These are phyloP conservation scores for Trididemnum clinides DNA, from an alignment of 23 tunicate species.

Conservation along the genomic window DNA sequence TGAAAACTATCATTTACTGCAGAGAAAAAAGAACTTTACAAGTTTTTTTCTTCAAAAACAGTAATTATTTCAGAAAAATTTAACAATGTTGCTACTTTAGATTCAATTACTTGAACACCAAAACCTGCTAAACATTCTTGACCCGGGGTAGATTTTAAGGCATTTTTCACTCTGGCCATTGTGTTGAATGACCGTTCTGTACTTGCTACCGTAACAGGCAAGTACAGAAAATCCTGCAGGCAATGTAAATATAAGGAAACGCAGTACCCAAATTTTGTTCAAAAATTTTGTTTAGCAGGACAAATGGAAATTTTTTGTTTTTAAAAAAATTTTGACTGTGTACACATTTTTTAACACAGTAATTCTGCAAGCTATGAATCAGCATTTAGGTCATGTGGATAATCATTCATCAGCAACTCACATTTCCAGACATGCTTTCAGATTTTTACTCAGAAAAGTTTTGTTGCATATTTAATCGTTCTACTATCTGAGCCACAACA, in stretches of 20 bases:
- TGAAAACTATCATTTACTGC: too few species aligned
- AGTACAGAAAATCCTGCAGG: neutral
- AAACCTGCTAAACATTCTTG: neutral
- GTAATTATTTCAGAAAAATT: too few species aligned
- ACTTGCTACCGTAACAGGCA: neutral
- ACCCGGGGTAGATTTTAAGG: neutral
- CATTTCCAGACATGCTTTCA: neutral
- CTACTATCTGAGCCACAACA: neutral
- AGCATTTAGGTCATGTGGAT: neutral
- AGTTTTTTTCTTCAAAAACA: neutral
- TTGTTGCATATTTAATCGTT: neutral
- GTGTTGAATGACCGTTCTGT: neutral
- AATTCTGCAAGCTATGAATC: neutral
- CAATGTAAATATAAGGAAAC: neutral
- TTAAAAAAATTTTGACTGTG: neutral
- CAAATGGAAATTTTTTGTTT: neutral
- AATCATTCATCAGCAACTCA: neutral
- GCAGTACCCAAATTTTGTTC: neutral
- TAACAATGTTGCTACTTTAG: neutral
- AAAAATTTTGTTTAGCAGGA: neutral
- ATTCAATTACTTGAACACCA: neutral
- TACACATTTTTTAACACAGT: neutral
- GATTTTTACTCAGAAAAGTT: neutral
- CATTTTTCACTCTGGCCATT: slow-evolving; percentile 4
- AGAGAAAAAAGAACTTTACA: neutral